Evolutionary conservation across 2,888 invertebrate genomes (phyloP).

Genomic region (Himalopsyche anomala): DNA sequence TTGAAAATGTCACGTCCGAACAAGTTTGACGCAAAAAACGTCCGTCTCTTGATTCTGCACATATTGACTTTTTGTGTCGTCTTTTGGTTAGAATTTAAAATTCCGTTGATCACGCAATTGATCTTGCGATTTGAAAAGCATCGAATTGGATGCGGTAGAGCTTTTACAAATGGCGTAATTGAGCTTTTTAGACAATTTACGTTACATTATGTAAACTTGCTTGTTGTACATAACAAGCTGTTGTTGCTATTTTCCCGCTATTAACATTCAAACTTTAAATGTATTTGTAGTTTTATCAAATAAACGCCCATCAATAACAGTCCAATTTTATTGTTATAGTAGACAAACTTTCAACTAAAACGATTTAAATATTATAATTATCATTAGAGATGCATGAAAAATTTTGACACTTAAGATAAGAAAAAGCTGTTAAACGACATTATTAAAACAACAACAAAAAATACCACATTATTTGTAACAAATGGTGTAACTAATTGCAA

Average conservation of each 20-base stretch:
- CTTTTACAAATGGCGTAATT: slow-evolving; percentile 20
- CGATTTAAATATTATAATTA: too few relatives aligned
- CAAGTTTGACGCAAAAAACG: not conserved
- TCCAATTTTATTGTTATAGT: too few relatives aligned
- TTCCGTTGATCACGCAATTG: slow-evolving; percentile 34
- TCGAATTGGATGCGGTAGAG: not conserved
- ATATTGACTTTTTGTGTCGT: slow-evolving; percentile 26
- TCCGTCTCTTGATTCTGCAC: slow-evolving; percentile 16
- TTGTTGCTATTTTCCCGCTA: not conserved
- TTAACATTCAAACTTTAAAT: not conserved
- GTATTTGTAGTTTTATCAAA: not conserved
- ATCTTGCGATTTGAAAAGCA: slow-evolving; percentile 9
- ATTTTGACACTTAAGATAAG: too few relatives aligned
- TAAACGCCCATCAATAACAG: too few relatives aligned
- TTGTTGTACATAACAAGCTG: not conserved
- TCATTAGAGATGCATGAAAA: too few relatives aligned
- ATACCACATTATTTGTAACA: too few relatives aligned
- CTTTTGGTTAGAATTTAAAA: slow-evolving; percentile 7
- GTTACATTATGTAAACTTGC: not conserved
- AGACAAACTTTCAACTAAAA: too few relatives aligned
- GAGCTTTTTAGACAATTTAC: slow-evolving; percentile 1
- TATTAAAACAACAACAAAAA: too few relatives aligned
- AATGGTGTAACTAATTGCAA: too few relatives aligned
- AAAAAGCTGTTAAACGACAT: too few relatives aligned
- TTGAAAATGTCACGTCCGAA: slow-evolving; percentile 15